These are phyloP conservation scores for Setophaga kirtlandii DNA, from an alignment of 2,113 vertebrate species.

Conservation along the genomic window DNA sequence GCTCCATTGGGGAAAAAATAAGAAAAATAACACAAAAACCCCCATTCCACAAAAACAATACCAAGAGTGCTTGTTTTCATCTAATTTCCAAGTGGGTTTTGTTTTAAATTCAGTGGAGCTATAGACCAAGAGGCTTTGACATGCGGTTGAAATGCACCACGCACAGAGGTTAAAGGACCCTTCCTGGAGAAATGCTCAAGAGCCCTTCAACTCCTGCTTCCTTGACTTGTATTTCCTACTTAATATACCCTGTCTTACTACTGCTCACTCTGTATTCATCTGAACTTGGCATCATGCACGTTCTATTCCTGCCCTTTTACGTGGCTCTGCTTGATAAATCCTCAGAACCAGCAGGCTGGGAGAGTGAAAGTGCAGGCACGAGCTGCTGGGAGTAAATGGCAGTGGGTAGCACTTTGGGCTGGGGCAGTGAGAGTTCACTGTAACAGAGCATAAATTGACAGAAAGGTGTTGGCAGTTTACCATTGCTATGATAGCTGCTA, in stretches of 20 bases:
- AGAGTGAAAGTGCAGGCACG: slow-evolving; percentile 8
- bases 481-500: background rate
- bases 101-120: background rate
- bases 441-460: slow-evolving; percentile 15
- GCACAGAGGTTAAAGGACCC: background rate
- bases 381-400: slow-evolving; percentile 12
- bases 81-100: background rate
- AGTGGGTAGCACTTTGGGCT: background rate
- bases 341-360: background rate
- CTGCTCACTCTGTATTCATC: background rate
- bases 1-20: fast-evolving
- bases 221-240: background rate
- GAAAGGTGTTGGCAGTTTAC: slow-evolving; percentile 37
- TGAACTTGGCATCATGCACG: background rate
- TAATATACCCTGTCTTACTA: background rate
- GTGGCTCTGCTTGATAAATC: background rate
- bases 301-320: background rate
- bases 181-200: background rate
- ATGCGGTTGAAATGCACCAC: background rate
- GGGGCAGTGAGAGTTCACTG: slow-evolving; percentile 14
- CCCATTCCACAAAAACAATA: background rate
- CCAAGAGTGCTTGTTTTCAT: background rate
- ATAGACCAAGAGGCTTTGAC: background rate
- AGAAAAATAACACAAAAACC: fast-evolving
- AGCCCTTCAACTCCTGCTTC: background rate